A percentile compares a stretch with the other conserved stretches of the same genome.
Conservation (phyloP, 2,113 vertebrate genomes). For the Pterophyllum scalare region DNA sequence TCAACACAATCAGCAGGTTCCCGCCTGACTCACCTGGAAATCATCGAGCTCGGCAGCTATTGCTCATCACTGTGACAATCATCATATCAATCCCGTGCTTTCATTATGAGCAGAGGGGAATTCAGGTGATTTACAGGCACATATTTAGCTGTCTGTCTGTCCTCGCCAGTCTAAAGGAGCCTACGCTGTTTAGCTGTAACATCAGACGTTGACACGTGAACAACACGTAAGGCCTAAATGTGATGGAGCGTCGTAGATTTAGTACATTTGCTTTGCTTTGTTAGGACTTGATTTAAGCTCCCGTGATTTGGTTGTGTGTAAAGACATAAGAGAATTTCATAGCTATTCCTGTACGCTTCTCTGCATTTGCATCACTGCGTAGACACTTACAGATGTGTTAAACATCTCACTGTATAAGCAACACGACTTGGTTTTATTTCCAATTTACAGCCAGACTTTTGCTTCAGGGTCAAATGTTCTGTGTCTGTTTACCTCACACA, state of each 20-base stretch:
- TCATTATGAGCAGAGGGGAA: constrained; percentile 21
- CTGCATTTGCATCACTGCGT: constrained; percentile 9
- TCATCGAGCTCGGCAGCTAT: constrained; percentile 18
- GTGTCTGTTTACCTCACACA: too few relatives aligned
- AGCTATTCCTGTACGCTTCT: neutral
- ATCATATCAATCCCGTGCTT: constrained; percentile 34
- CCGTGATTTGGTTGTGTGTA: neutral
- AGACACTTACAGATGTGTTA: constrained; percentile 37
- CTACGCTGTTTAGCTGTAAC: neutral
- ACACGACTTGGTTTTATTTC: constrained; percentile 44
- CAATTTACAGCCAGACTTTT: neutral
- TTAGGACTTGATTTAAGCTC: neutral
- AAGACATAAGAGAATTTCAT: neutral
- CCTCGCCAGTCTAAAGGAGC: neutral
- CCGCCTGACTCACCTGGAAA: constrained; percentile 32
- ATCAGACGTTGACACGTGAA: neutral
- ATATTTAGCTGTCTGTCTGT: neutral
- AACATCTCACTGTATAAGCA: constrained; percentile 68
- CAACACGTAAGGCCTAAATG: neutral
- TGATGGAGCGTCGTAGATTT: neutral
- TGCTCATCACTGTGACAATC: constrained; percentile 47
- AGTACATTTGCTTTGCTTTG: neutral
- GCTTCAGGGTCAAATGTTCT: too few relatives aligned
- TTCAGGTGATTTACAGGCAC: constrained; percentile 1
- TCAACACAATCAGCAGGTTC: constrained; percentile 60